Evolutionary conservation across 2,113 vertebrate species (phyloP), one percentile per base, ranked within the genome.

Genomic region (Piliocolobus tephrosceles): DNA sequence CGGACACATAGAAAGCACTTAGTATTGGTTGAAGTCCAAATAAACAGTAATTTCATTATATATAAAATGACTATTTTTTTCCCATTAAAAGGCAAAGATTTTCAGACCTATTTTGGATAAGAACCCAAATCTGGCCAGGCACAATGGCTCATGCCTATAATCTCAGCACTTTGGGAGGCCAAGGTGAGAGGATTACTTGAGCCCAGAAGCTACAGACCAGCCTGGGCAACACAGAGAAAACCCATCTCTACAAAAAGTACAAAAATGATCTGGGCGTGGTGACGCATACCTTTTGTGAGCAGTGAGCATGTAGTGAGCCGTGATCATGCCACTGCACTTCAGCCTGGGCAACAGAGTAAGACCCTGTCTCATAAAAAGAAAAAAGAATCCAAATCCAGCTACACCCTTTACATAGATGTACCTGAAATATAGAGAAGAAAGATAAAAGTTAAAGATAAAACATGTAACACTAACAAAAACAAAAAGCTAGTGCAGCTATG

Each of bases 1-100:
- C 82, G 58, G 20, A 72, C 14, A 89, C 43, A 73, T 18, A 64
- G 76, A 70, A 88, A 80, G 14, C 23, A 57, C 22, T 90, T 87
- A 91, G 11, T 72, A 27, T 47, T n/a, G 76, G 35, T 79, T 92
- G 81, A 97, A 90, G 68, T 40, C 14, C 70, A 96, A 92, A 88
- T 88, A 35, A 83, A 94, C 91, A 93, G 43, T 23, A 88, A 93
- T 89, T 84, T 81, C 79, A 83, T 83, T 38, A 25, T 35, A 64
- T 47, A 10, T 87, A 84, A 90, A 97, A 78, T 92, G 40, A 88
- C 25, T 47, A 87, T 9, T 58, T 61, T 61, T 64, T 64, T 88
- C 35, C 68, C 83, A 94, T 58, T 85, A 55, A 93, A 93, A 91
- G 57, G 12, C 22, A 86, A 72, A 76, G 3, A 57, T 66, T 93